Conservation (phyloP, 53 echinoderm and acorn worm genomes). For the Astropecten irregularis region DNA sequence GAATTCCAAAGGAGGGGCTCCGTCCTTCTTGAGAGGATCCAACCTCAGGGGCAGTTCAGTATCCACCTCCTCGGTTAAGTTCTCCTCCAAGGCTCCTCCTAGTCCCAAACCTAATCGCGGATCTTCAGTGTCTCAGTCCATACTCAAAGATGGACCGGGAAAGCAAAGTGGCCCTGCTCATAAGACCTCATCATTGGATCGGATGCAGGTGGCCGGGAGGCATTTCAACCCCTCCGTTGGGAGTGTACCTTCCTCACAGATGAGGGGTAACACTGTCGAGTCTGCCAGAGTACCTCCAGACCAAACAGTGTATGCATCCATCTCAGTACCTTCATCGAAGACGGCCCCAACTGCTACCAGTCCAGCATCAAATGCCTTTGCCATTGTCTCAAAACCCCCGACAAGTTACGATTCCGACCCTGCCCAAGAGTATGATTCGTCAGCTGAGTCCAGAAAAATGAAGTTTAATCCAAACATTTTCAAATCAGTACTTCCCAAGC, state of each 20-base stretch:
- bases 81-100: not conserved
- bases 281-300: not conserved
- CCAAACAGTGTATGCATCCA: slow-evolving; percentile 33
- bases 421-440: not conserved
- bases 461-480: slow-evolving; percentile 52
- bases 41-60: slow-evolving; percentile 17
- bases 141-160: slow-evolving; percentile 25
- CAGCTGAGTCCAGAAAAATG: not conserved
- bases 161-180: not conserved
- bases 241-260: slow-evolving; percentile 10
- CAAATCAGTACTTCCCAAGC: slow-evolving; percentile 40
- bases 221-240: slow-evolving; percentile 1
- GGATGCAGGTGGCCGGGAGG: slow-evolving; percentile 2
- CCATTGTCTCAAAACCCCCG: slow-evolving; percentile 16
- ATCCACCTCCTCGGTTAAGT: slow-evolving; percentile 10
- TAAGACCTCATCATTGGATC: not conserved
- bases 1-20: not conserved
- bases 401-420: slow-evolving; percentile 7
- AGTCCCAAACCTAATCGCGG: not conserved
- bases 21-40: slow-evolving; percentile 8
- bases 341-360: slow-evolving; percentile 4
- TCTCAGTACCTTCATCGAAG: slow-evolving; percentile 19
- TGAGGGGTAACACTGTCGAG: not conserved
- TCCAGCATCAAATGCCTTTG: slow-evolving; percentile 43
- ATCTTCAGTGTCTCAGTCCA: slow-evolving; percentile 22